These are phyloP conservation scores for Malurus elegans DNA, from an alignment of 2,113 vertebrate genomes.

Conservation along the genomic window DNA sequence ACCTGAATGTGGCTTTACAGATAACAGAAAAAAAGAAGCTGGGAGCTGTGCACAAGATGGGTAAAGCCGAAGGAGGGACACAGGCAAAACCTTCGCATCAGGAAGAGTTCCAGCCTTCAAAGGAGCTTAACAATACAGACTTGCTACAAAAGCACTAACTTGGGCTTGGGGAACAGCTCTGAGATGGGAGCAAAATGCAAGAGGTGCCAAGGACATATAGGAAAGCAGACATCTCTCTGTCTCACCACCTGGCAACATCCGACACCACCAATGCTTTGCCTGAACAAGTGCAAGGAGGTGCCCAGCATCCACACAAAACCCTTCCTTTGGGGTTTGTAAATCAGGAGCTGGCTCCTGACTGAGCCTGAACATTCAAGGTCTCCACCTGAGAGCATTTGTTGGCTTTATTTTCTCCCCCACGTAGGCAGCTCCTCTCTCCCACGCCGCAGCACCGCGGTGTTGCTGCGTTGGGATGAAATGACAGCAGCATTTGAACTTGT, in stretches of 20 bases:
- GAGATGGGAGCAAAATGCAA: background rate
- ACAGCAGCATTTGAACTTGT: background rate
- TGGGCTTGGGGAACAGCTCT: background rate
- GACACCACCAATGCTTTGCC: background rate
- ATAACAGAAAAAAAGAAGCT: background rate
- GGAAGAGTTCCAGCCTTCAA: background rate
- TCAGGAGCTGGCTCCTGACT: background rate
- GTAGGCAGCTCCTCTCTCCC: background rate
- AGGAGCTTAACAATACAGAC: background rate
- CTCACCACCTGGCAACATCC: background rate
- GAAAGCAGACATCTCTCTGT: rapidly evolving
- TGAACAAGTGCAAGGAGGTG: rapidly evolving
- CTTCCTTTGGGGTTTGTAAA: background rate
- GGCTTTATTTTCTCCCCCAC: background rate
- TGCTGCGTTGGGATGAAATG: rapidly evolving
- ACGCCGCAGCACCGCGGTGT: rapidly evolving
- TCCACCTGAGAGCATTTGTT: background rate
- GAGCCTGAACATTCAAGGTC: background rate
- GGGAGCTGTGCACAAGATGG: background rate
- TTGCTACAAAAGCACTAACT: background rate
- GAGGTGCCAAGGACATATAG: background rate
- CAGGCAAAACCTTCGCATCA: background rate
- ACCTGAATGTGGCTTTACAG: background rate
- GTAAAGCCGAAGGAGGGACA: background rate
- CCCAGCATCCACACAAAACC: background rate